Conservation (phyloP, 2,797 vertebrate species). For the Nannoperca australis region DNA sequence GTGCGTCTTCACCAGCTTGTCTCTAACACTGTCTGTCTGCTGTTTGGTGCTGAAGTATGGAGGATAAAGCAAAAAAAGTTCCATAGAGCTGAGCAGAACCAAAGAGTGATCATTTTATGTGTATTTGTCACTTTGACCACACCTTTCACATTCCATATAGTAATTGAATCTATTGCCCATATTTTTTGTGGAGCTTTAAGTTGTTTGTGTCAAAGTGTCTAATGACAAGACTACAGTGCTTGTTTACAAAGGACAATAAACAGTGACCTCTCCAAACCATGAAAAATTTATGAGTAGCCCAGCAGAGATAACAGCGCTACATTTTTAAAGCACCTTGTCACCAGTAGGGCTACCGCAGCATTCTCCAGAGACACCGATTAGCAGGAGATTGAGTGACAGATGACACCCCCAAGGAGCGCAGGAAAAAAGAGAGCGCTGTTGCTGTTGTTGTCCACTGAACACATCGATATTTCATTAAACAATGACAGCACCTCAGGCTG, state of each 20-base stretch:
- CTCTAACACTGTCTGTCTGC: background rate
- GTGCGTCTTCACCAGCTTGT: background rate
- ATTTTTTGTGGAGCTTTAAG: constrained; percentile 13
- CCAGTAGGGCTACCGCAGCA: constrained; percentile 59
- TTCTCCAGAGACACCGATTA: constrained; percentile 77
- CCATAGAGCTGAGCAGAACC: no score
- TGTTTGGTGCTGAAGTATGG: background rate
- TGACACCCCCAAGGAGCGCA: constrained; percentile 59
- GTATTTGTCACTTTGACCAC: background rate
- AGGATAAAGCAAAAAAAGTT: background rate
- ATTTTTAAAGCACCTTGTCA: constrained; percentile 78
- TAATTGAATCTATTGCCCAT: constrained; percentile 1
- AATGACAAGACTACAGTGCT: constrained; percentile 30
- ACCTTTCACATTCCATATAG: background rate
- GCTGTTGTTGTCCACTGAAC: constrained; percentile 71
- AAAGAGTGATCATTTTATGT: background rate
- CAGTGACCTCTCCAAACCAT: constrained; percentile 63
- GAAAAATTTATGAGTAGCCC: constrained; percentile 73
- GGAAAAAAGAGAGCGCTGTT: constrained; percentile 39
- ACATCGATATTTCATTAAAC: constrained; percentile 88
- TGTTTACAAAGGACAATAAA: constrained; percentile 50
- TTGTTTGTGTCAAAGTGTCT: constrained; percentile 39
- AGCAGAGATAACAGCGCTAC: constrained; percentile 70
- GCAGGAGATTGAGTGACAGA: constrained; percentile 76
- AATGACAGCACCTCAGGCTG: constrained; percentile 87